A percentile compares a stretch with the other conserved stretches of the same genome.
Conservation (phyloP, 2,113 vertebrate genomes). For the Leptodactylus fuscus region DNA sequence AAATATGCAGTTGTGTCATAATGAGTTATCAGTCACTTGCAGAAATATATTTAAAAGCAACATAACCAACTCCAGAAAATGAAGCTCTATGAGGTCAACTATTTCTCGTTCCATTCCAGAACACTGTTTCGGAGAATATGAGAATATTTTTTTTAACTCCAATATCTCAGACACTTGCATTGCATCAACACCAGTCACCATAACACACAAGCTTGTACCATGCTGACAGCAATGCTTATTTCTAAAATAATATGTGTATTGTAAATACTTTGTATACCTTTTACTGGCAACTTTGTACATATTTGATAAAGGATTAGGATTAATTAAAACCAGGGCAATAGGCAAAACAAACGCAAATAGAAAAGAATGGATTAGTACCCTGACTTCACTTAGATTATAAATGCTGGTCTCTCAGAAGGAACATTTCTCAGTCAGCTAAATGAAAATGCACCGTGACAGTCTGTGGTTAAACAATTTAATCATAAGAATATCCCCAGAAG, state of each 20-base stretch:
- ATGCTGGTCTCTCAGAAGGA: constrained; percentile 52
- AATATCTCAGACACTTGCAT: no score
- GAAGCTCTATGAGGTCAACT: no score
- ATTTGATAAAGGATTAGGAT: not conserved
- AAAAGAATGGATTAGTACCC: not conserved
- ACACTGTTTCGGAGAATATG: no score
- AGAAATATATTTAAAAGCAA: no score
- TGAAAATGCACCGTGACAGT: constrained; percentile 54
- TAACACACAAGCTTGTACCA: not conserved
- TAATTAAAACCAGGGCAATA: constrained; percentile 32
- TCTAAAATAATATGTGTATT: not conserved
- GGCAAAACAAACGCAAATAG: not conserved
- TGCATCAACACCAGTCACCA: no score
- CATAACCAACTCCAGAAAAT: no score
- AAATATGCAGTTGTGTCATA: no score
- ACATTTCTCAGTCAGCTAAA: constrained; percentile 65
- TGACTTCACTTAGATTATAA: constrained; percentile 3
- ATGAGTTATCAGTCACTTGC: no score
- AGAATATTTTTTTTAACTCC: no score
- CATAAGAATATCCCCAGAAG: constrained; percentile 14
- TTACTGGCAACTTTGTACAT: not conserved
- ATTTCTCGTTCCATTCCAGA: no score
- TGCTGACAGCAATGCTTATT: not conserved
- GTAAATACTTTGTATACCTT: not conserved
- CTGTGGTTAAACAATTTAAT: constrained; percentile 51